Evolutionary conservation across 2,113 vertebrate genomes (phyloP).

Genomic region (Pomatostomus ruficeps): DNA sequence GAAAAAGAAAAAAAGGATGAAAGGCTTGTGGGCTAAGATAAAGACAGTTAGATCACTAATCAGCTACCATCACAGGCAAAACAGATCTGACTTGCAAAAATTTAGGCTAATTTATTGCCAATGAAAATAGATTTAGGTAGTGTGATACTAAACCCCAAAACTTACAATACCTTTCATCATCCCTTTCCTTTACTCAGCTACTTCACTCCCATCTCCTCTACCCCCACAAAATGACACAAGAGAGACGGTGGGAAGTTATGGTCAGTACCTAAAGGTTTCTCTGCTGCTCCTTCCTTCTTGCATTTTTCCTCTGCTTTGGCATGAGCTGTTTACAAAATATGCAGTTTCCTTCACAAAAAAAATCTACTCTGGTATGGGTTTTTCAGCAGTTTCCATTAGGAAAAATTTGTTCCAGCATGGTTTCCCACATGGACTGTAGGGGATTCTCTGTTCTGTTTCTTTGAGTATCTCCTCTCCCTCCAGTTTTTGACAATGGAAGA

Average conservation of each 20-base stretch:
- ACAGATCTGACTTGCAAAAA: not conserved
- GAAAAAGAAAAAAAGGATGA: not conserved
- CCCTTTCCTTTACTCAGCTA: not conserved
- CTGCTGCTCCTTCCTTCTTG: not conserved
- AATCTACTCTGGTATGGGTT: not conserved
- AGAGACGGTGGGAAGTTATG: not conserved
- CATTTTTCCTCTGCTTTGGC: not conserved
- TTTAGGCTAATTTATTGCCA: not conserved
- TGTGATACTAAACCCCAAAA: not conserved
- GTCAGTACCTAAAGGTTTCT: not conserved
- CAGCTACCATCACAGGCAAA: not conserved
- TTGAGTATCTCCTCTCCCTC: not conserved
- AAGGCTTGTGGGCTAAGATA: not conserved
- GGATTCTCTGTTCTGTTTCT: not conserved
- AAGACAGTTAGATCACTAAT: not conserved
- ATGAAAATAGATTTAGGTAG: not conserved
- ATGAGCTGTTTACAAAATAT: not conserved
- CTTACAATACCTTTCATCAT: not conserved
- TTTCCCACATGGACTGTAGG: rapidly evolving
- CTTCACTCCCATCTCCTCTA: not conserved
- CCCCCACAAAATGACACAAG: not conserved
- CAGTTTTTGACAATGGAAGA: not conserved
- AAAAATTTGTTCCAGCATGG: not conserved
- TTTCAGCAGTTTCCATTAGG: not conserved
- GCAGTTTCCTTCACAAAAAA: not conserved